Conservation (phyloP, 2,888 invertebrate species). For the Molorchus minor region DNA sequence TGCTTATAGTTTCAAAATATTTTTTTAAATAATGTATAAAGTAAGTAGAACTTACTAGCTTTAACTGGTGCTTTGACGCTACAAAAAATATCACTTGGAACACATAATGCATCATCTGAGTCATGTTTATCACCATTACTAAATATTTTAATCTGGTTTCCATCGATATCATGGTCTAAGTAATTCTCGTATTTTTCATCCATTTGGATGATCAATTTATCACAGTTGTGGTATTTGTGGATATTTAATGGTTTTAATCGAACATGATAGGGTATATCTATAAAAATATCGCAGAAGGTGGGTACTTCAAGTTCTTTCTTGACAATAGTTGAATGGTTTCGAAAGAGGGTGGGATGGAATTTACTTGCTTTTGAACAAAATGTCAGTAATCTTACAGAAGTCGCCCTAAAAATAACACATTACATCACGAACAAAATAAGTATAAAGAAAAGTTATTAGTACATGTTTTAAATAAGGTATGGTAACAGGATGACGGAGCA, state of each 20-base stretch:
- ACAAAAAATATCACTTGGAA: constrained; percentile 41
- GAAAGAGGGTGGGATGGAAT: background rate
- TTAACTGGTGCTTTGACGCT: constrained; percentile 56
- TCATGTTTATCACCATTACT: constrained; percentile 21
- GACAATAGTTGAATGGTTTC: constrained; percentile 30
- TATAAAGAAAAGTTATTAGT: no score
- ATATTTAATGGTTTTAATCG: constrained; percentile 54
- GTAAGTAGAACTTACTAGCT: constrained; percentile 54
- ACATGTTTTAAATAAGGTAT: no score
- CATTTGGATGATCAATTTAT: constrained; percentile 50
- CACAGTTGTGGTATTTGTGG: constrained; percentile 53
- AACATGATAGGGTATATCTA: constrained; percentile 53
- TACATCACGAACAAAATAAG: no score
- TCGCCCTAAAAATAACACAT: constrained; percentile 29
- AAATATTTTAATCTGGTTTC: constrained; percentile 44
- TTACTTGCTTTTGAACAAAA: constrained; percentile 4
- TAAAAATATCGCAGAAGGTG: constrained; percentile 53
- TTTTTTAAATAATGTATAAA: no score
- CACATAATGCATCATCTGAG: constrained; percentile 31
- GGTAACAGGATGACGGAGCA: no score
- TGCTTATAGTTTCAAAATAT: background rate
- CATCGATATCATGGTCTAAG: constrained; percentile 42
- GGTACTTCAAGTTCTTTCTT: constrained; percentile 45
- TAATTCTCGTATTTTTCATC: constrained; percentile 36
- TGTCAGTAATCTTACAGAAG: constrained; percentile 11